Conservation (phyloP, 2,888 invertebrate species). For the Plagiodera versicolora region DNA sequence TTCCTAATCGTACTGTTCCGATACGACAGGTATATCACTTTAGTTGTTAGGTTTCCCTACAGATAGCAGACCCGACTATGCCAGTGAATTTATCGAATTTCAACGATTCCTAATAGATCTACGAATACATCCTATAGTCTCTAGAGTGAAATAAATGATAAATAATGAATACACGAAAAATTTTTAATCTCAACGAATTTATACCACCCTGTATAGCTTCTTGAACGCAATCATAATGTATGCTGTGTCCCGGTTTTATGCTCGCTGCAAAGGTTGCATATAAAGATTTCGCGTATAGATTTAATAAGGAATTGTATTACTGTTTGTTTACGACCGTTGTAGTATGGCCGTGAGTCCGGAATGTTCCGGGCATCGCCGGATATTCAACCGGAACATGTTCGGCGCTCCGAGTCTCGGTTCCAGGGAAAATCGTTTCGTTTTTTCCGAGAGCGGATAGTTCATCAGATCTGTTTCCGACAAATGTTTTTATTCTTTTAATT, state of each 20-base stretch:
- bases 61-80: too few relatives aligned
- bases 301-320: conserved; percentile 39
- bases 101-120: too few relatives aligned
- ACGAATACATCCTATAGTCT: too few relatives aligned
- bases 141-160: too few relatives aligned
- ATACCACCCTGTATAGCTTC: too few relatives aligned
- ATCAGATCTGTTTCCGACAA: not conserved
- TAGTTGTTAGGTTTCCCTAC: too few relatives aligned
- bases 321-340: conserved; percentile 35
- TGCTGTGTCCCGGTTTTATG: conserved; percentile 15
- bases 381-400: not conserved
- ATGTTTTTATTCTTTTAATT: too few relatives aligned
- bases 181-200: too few relatives aligned
- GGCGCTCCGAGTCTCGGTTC: not conserved
- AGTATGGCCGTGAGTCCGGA: not conserved
- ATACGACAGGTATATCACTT: too few relatives aligned
- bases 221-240: not conserved
- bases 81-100: too few relatives aligned
- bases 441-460: not conserved
- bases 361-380: conserved; percentile 8
- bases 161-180: too few relatives aligned
- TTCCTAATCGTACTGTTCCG: too few relatives aligned
- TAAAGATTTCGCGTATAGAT: conserved; percentile 38
- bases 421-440: not conserved
- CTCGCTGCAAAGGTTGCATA: conserved; percentile 24